Conservation (phyloP, 2,113 vertebrate species). For the Amazona guildingii region DNA sequence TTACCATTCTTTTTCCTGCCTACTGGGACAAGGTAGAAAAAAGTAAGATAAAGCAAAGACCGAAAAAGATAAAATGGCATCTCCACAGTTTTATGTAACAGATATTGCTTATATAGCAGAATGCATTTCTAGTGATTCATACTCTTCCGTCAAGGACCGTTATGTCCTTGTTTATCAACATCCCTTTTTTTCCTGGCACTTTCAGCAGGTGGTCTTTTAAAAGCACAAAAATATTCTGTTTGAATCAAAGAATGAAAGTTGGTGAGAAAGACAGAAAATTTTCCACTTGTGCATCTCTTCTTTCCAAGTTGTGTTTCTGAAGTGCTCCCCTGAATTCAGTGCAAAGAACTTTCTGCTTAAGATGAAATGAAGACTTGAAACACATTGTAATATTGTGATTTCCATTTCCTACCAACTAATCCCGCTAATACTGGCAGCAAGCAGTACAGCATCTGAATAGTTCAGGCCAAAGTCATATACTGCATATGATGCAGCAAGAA, state of each 20-base stretch:
- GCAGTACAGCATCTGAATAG: background rate
- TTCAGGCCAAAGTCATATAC: background rate
- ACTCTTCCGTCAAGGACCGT: background rate
- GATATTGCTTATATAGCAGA: background rate
- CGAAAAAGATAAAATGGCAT: background rate
- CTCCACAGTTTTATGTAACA: background rate
- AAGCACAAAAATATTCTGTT: conserved; percentile 19
- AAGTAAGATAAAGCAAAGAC: background rate
- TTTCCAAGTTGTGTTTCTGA: background rate
- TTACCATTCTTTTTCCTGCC: background rate
- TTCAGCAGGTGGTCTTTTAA: conserved; percentile 35
- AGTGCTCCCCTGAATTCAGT: background rate
- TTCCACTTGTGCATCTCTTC: background rate
- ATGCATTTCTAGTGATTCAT: background rate
- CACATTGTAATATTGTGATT: background rate
- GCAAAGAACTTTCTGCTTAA: background rate
- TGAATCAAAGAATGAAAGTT: conserved; percentile 21
- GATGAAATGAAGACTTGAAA: background rate
- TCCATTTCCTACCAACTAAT: background rate
- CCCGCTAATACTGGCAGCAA: background rate
- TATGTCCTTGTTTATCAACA: conserved; percentile 25
- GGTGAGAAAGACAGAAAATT: background rate
- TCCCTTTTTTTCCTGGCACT: background rate
- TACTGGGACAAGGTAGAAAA: background rate
- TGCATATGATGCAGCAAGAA: background rate